These are phyloP conservation scores for Zoanthus solanderi DNA, from an alignment of 92 coral and sea anemone species.

Conservation along the genomic window DNA sequence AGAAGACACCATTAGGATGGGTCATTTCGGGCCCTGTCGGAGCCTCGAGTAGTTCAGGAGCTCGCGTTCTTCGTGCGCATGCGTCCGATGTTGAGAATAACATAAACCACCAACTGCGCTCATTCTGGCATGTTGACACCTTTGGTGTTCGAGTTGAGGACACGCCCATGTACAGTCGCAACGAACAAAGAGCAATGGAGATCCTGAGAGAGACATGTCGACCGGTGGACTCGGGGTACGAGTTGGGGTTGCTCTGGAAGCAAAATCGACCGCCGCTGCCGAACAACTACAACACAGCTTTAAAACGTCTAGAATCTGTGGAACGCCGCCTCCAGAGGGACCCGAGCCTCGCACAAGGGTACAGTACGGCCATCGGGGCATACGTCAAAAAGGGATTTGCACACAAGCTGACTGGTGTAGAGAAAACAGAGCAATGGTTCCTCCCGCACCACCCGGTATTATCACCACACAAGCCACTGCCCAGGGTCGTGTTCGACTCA, in stretches of 20 bases:
- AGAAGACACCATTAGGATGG: conserved; percentile 68
- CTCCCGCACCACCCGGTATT: too few relatives aligned
- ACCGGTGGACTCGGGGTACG: conserved; percentile 52
- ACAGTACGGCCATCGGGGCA: conserved; percentile 23
- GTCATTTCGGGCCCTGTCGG: conserved; percentile 57
- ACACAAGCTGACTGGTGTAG: conserved; percentile 24
- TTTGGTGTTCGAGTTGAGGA: conserved; percentile 53
- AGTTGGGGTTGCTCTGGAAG: conserved; percentile 44
- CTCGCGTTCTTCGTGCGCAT: conserved; percentile 49
- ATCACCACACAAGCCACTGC: too few relatives aligned
- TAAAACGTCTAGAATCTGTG: conserved; percentile 50
- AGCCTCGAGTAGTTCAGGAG: background rate
- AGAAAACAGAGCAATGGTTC: background rate
- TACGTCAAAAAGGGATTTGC: conserved; percentile 38
- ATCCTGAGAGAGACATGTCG: conserved; percentile 44
- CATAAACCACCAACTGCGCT: conserved; percentile 46
- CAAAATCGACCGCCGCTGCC: conserved; percentile 43
- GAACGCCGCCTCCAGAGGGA: conserved; percentile 46
- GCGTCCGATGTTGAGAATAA: conserved; percentile 49
- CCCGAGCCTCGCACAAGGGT: conserved; percentile 36
- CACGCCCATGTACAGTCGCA: conserved; percentile 24
- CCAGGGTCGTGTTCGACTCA: too few relatives aligned
- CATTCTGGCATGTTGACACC: conserved; percentile 58
- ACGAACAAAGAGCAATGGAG: conserved; percentile 41
- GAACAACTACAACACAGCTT: conserved; percentile 44